Conservation (phyloP, 2,888 invertebrate species). For the Bhutanitis thaidina region DNA sequence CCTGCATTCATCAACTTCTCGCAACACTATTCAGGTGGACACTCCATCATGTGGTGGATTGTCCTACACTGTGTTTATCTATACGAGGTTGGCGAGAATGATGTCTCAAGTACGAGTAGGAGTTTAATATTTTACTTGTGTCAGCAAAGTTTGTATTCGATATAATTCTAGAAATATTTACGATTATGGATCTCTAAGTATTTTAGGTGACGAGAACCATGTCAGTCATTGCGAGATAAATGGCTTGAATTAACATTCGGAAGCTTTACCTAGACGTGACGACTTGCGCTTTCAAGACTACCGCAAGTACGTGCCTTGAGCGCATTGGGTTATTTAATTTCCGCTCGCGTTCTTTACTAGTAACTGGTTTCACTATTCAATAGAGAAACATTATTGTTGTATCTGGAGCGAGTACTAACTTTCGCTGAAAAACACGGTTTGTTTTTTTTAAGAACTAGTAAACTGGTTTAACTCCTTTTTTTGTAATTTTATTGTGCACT, state of each 20-base stretch:
- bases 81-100: too few species aligned
- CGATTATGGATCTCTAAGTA: too few species aligned
- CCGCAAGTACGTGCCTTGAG: slow-evolving; percentile 30
- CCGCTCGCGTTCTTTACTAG: slow-evolving; percentile 46
- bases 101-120: too few species aligned
- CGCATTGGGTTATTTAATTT: slow-evolving; percentile 38
- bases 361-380: slow-evolving; percentile 61
- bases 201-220: background rate
- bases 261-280: slow-evolving; percentile 18
- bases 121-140: too few species aligned
- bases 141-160: too few species aligned
- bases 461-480: background rate
- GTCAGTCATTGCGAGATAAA: background rate
- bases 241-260: slow-evolving; percentile 13
- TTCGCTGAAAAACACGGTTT: slow-evolving; percentile 44
- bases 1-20: too few species aligned
- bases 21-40: too few species aligned
- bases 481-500: background rate
- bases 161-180: too few species aligned
- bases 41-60: too few species aligned
- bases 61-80: too few species aligned
- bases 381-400: slow-evolving; percentile 54
- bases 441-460: slow-evolving; percentile 26
- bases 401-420: slow-evolving; percentile 54
- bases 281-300: slow-evolving; percentile 22